phyloP scores from a whole-genome alignment of 2,113 vertebrate genomes.

The Ctenodactylus gundi region DNA sequence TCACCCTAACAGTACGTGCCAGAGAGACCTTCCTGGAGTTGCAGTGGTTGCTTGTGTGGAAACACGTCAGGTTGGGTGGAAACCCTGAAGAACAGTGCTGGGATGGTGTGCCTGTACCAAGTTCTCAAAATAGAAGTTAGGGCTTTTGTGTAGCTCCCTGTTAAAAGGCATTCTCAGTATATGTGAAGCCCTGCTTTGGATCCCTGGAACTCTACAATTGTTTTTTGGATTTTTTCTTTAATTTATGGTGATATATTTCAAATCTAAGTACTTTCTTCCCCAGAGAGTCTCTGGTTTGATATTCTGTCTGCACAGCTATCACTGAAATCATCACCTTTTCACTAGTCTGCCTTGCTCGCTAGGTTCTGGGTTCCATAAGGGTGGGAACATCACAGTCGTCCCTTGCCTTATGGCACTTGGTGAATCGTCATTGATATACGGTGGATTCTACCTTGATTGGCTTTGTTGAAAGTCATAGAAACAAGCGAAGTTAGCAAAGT shows the following conservation, averaged over 20 bases:
- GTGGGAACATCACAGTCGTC: neutral
- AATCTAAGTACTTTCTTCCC: neutral
- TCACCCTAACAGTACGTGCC: neutral
- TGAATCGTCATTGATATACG: neutral
- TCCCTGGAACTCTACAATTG: neutral
- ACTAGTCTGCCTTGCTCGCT: neutral
- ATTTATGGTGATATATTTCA: neutral
- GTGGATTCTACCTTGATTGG: neutral
- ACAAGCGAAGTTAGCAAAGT: neutral
- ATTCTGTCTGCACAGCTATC: neutral
- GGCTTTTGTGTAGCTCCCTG: neutral
- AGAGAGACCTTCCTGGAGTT: neutral
- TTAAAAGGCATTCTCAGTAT: neutral
- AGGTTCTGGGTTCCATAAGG: neutral
- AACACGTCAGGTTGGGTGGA: neutral
- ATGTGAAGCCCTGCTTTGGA: neutral
- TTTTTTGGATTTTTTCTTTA: neutral
- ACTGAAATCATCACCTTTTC: neutral
- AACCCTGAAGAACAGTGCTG: no score
- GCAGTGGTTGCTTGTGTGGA: neutral
- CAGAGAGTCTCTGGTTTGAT: neutral
- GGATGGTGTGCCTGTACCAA: no score
- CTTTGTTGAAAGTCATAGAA: neutral
- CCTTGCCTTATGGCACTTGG: no score
- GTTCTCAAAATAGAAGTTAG: no score